Evolutionary conservation across 1,140 invertebrate species (phyloP).

Genomic region (Ditylenchus dipsaci): DNA sequence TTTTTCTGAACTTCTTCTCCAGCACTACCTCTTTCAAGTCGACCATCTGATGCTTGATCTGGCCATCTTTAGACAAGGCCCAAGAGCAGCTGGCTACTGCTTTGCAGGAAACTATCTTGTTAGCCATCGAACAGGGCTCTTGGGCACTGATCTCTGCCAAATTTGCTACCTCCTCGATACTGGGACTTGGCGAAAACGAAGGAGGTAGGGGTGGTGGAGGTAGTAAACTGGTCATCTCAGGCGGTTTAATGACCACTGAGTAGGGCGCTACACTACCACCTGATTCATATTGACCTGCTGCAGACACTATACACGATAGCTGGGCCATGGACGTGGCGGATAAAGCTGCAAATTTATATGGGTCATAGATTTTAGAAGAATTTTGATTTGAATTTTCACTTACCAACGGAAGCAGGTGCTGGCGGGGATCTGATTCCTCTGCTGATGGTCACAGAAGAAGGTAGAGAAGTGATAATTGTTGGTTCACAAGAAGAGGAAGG

Average conservation of each 20-base stretch:
- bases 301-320: background rate
- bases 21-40: no score
- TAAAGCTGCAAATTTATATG: background rate
- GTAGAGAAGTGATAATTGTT: background rate
- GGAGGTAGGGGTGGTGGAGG: slow-evolving; percentile 7
- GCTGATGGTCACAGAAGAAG: background rate
- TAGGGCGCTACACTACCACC: background rate
- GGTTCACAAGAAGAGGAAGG: background rate
- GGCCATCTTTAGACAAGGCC: no score
- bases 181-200: background rate
- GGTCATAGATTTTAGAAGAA: no score
- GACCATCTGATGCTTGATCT: no score
- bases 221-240: background rate
- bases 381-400: no score
- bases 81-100: no score
- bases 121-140: no score
- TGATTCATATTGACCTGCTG: background rate
- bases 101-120: no score
- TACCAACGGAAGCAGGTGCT: background rate
- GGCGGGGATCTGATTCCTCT: background rate
- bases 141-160: no score
- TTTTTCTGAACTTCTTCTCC: background rate
- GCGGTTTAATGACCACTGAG: background rate
- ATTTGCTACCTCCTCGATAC: background rate
- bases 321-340: background rate